phyloP scores from a whole-genome alignment of 2,113 vertebrate species.

The Miniopterus natalensis region DNA sequence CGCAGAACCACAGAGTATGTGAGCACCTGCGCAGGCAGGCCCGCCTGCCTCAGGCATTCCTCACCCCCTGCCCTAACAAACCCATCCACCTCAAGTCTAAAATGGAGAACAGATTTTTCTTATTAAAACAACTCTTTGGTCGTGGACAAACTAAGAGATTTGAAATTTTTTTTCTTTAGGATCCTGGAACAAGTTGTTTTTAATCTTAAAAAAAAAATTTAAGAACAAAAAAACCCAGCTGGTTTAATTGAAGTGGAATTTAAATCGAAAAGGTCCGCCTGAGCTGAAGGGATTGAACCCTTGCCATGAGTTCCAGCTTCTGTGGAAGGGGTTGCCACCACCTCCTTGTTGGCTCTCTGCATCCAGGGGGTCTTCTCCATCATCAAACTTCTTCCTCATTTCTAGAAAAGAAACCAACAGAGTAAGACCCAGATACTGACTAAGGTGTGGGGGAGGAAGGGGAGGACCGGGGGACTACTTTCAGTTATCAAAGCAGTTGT shows the following conservation, averaged over 20 bases:
- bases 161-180: slow-evolving; percentile 81
- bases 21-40: neutral
- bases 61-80: neutral
- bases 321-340: slow-evolving; percentile 91
- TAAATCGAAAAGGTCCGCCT: slow-evolving; percentile 97
- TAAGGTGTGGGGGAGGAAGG: accelerated
- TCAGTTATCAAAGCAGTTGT: neutral
- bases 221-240: slow-evolving; percentile 81
- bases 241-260: slow-evolving; percentile 97
- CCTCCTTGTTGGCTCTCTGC: slow-evolving; percentile 96
- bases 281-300: slow-evolving; percentile 98
- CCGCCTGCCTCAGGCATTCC: neutral
- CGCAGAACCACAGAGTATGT: neutral
- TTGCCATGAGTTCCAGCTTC: slow-evolving; percentile 94
- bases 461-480: neutral
- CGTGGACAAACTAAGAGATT: slow-evolving; percentile 82
- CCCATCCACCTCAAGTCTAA: neutral
- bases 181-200: slow-evolving; percentile 83
- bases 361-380: slow-evolving; percentile 97
- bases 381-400: slow-evolving; percentile 97
- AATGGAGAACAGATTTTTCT: slow-evolving; percentile 48
- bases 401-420: slow-evolving; percentile 87
- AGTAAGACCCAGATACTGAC: neutral
- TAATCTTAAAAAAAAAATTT: slow-evolving; percentile 84
- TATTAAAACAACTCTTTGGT: slow-evolving; percentile 84